Base-by-base conservation (phyloP, 2,113 vertebrate species). In the Grammomys surdaster region DNA sequence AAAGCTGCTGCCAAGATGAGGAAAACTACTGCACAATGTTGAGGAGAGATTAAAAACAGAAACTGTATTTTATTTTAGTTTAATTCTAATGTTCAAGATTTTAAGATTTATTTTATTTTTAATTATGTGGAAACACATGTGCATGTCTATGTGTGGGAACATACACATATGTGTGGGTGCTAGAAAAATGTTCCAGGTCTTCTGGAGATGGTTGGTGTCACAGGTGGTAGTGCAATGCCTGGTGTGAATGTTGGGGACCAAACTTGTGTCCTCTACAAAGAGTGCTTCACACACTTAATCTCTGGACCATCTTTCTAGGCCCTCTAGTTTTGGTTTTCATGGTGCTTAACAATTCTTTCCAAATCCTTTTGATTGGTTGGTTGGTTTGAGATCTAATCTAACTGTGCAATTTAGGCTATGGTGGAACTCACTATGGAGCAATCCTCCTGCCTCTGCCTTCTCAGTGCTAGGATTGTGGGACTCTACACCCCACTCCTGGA, bases 1-100 rank as follows among this genome's bases (percentile, higher is more conserved):
- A 81, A 48, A 36, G 85, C 97, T 70, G 96, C 93, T 56, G 87
- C 86, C 86, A 81, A 69, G 13, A 56, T 67, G 13, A 94, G 95
- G 93, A 95, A 92, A 96, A 3, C 88, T 70, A 28, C 31, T 76
- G 89, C 46, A 24, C 58, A 95, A 76, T 8, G 54, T 13, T 51
- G 28, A 69, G 46, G 20, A 16, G 72, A 48, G 81, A 95, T 97
- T 93, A 69, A 88, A 24, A 89, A 22, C n/a, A 97, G 56, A 91
- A 56, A 65, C 12, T 86, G 48, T 60, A 82, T 31, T 93, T 92
- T 88, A 26, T 1, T 82, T 88, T 72, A 33, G 2, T 72, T 93
- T 67, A 56, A n/a, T 90, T 80, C 56, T 33, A 65, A 24, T 69
- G 82, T 91, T 73, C 63, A n/a, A 72, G 58, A 22, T 70, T 40